phyloP scores from a whole-genome alignment of 2,888 invertebrate species.

The Lithophane socia region DNA sequence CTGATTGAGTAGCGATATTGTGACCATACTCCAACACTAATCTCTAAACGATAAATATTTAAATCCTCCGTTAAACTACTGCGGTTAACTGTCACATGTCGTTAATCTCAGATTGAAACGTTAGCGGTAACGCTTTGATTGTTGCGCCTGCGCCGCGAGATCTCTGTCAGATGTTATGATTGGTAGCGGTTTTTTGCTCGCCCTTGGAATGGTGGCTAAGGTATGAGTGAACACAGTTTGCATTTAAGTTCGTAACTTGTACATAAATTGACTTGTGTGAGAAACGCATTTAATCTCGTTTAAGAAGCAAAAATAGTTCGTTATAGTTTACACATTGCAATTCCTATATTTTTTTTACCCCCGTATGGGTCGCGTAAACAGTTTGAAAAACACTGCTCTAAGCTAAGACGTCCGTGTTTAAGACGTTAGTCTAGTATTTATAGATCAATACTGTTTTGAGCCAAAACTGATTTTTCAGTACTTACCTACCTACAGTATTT shows the following conservation, averaged over 20 bases:
- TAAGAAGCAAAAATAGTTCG: too few species aligned
- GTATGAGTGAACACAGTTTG: not conserved
- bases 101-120: slow-evolving; percentile 76
- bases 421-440: too few species aligned
- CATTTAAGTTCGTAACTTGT: not conserved
- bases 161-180: slow-evolving; percentile 78
- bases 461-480: too few species aligned
- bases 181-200: slow-evolving; percentile 73
- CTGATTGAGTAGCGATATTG: slow-evolving; percentile 12
- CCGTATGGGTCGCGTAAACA: too few species aligned
- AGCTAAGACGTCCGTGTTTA: too few species aligned
- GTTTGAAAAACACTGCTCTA: too few species aligned
- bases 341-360: too few species aligned
- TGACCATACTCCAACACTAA: slow-evolving; percentile 23
- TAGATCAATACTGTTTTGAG: too few species aligned
- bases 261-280: too few species aligned
- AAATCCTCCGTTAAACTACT: slow-evolving; percentile 54
- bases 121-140: slow-evolving; percentile 71
- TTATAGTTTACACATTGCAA: too few species aligned
- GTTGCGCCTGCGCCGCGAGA: slow-evolving; percentile 71
- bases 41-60: slow-evolving; percentile 11
- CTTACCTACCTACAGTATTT: too few species aligned
- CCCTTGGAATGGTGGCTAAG: slow-evolving; percentile 30
- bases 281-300: too few species aligned
- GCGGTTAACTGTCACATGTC: slow-evolving; percentile 54